Evolutionary conservation across 2,113 vertebrate species (phyloP), one percentile per base, ranked within the genome.

Genomic region (Fulica atra): DNA sequence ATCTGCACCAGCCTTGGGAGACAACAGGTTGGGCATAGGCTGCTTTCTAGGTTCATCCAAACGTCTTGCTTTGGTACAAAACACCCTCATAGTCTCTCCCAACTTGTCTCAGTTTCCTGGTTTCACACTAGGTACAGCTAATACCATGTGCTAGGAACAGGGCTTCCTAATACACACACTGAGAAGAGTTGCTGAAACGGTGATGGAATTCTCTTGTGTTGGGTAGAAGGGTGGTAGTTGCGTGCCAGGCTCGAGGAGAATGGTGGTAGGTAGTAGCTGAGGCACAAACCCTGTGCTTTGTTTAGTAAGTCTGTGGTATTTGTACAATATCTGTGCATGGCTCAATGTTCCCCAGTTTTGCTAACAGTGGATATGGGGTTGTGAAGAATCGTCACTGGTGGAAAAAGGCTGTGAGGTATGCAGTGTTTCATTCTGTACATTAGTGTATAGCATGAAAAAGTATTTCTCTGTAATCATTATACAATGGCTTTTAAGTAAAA

Each of bases 231-330:
- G 42, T n/a, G 11, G 44, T n/a, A 21, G 35, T 25, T 40, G 38
- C 35, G 8, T 23, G 51, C 16, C 38, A 60, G 57, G 36, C 48
- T 48, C n/a, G 29, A 53, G 29, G 29, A 74, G 92, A 86, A 31
- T 66, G 72, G 74, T 73, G 56, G n/a, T 65, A 94, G 92, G 88
- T 89, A 95, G 96, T 68, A 89, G 38, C 88, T 72, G 93, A 92
- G 85, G 36, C 65, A 54, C 60, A 74, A 57, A 69, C 23, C 42
- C 68, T 66, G 1, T 59, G 44, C 26, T 60, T 81, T 78, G 61
- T 91, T 92, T 88, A 90, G 83, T 73, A 60, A 87, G 95, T 89
- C 84, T 83, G 82, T 89, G 79, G 59, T 53, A 79, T 81, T 82
- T 42, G 24, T 74, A 54, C 71, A 86, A 8, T 6, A 48, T 38